Evolutionary conservation across 2,113 vertebrate genomes (phyloP).

Genomic region (Menidia beryllina): DNA sequence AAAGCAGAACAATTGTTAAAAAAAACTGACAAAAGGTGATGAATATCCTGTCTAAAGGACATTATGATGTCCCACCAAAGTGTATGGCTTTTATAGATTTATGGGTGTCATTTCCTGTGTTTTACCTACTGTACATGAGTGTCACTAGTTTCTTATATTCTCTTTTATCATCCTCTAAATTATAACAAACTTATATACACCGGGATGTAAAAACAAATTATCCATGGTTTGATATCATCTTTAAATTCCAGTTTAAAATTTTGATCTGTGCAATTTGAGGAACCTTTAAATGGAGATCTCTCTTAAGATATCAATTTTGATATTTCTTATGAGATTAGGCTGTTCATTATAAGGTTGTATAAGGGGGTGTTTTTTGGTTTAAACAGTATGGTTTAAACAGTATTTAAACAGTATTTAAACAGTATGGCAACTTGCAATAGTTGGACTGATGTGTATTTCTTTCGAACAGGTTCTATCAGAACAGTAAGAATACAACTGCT

Average conservation of each 20-base stretch:
- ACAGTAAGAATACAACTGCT: constrained; percentile 64
- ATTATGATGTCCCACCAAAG: no score
- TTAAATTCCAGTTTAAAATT: background rate
- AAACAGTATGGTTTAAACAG: no score
- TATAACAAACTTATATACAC: background rate
- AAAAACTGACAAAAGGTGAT: no score
- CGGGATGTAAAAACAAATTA: background rate
- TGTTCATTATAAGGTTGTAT: background rate
- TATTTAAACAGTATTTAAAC: no score
- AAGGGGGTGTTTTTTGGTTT: background rate
- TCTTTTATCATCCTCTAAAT: constrained; percentile 5
- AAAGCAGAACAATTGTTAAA: no score
- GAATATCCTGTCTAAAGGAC: no score
- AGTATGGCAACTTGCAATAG: background rate
- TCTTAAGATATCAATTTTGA: background rate
- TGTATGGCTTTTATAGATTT: background rate
- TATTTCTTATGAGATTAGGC: background rate
- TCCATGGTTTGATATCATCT: background rate
- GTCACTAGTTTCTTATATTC: background rate
- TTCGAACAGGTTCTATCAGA: constrained; percentile 67
- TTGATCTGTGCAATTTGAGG: background rate
- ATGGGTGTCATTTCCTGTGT: background rate
- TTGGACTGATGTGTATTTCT: constrained; percentile 15
- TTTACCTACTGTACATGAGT: background rate
- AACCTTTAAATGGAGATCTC: no score